Conservation (phyloP, 2,113 vertebrate species). For the Mixornis gularis region DNA sequence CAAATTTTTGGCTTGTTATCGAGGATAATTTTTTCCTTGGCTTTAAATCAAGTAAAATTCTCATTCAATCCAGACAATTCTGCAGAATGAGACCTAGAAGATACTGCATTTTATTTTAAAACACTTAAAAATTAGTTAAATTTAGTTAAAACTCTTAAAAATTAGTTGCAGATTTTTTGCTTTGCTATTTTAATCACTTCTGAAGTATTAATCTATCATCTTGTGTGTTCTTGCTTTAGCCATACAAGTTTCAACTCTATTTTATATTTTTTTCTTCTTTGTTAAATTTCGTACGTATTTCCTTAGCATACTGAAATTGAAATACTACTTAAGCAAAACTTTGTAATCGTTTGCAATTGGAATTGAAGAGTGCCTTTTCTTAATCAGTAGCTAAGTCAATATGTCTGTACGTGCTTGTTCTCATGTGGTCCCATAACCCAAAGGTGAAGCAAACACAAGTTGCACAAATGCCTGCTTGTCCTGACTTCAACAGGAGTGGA, state of each 20-base stretch:
- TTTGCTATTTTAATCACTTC: neutral
- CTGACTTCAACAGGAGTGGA: neutral
- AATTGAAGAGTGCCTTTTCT: constrained; percentile 3
- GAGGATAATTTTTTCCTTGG: neutral
- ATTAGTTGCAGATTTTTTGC: neutral
- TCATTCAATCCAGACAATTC: neutral
- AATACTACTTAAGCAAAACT: neutral
- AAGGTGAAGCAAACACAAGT: constrained; percentile 61
- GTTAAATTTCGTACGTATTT: neutral
- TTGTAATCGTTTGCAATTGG: neutral
- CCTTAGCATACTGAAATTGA: neutral
- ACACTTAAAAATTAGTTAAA: neutral
- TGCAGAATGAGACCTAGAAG: neutral
- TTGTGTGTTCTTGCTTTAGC: neutral
- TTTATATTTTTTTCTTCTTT: neutral
- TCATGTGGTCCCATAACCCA: constrained; percentile 41
- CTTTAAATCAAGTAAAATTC: neutral
- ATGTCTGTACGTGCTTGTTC: constrained; percentile 41
- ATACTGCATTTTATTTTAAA: neutral
- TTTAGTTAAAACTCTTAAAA: neutral
- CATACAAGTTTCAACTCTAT: neutral
- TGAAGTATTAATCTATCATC: neutral
- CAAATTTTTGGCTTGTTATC: neutral
- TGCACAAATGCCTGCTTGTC: constrained; percentile 60
- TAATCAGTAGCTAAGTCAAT: constrained; percentile 28